Conservation (phyloP, 1,140 invertebrate genomes). For the Oryctes rhinoceros region DNA sequence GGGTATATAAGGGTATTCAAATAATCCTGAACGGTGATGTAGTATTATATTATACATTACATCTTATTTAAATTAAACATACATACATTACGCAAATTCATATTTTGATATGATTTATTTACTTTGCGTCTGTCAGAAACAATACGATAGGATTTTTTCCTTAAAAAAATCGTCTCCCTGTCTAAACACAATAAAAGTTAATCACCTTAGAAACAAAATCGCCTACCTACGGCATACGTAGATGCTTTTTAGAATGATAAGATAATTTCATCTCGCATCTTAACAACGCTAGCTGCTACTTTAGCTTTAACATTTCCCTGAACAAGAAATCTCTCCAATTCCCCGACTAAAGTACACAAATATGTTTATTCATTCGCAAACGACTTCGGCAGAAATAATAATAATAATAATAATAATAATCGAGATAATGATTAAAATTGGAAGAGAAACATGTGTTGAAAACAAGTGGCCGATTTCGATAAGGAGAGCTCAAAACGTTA, state of each 20-base stretch:
- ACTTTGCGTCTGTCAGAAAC: no score
- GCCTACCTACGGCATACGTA: neutral
- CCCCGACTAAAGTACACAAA: neutral
- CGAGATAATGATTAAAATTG: neutral
- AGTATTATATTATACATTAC: no score
- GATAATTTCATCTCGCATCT: conserved; percentile 20
- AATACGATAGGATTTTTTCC: no score
- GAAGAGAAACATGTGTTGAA: neutral
- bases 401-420: neutral
- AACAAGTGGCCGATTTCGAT: neutral
- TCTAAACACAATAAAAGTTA: conserved; percentile 17
- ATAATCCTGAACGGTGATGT: no score
- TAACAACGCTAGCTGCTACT: neutral
- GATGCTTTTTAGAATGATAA: neutral
- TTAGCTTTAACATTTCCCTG: neutral
- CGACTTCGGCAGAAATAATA: neutral
- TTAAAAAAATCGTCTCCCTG: neutral
- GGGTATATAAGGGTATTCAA: no score
- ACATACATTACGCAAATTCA: no score
- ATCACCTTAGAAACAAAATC: neutral
- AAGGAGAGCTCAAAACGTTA: neutral
- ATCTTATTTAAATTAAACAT: no score
- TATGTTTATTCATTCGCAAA: neutral
- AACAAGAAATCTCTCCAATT: neutral
- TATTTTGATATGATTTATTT: no score